Evolutionary conservation across 2,797 vertebrate species (phyloP), one percentile per base, ranked within the genome.

Genomic region (Telmatherina bonti): DNA sequence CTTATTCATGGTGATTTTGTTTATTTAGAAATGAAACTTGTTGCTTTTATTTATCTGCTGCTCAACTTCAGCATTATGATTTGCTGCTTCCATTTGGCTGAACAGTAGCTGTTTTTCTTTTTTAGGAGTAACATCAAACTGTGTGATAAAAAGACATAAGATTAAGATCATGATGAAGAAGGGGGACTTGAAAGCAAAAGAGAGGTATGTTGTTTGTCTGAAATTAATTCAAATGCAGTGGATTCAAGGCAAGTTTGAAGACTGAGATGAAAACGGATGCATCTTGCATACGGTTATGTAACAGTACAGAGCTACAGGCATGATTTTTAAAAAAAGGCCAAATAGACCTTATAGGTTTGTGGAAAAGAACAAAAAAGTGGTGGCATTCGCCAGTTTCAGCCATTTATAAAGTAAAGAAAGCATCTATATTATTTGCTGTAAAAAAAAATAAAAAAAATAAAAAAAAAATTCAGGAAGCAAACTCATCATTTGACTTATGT

Each of bases 181-280:
- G 29, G 9, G 13, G 33, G 24, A 38, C 63, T 43, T 4, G 20
- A 74, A 54, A 53, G 45, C 33, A 75, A 53, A 49, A 70, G 58
- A 26, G 72, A 72, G 62, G 53, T 20, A 63, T 60, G 59, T 54
- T 65, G 57, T 33, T 29, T 18, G 54, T 47, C 51, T 70, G 70
- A 69, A 59, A 81, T 68, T 47, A 84, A 89, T 84, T 78, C 0
- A 84, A 65, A n/a, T n/a, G n/a, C n/a, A n/a, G n/a, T n/a, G n/a
- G n/a, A n/a, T n/a, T n/a, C n/a, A n/a, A 79, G 67, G 45, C 55
- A 69, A 82, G 60, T 57, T 22, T 73, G 41, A 74, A 55, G 65
- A 77, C 73, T 10, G 29, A 68, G 70, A 33, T 55, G 54, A 45
- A 63, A 74, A 27, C 20, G 15, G 26, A 70, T 35, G 62, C 76